Base-by-base conservation (phyloP, 2,888 invertebrate species). In the Epinotia bilunana region DNA sequence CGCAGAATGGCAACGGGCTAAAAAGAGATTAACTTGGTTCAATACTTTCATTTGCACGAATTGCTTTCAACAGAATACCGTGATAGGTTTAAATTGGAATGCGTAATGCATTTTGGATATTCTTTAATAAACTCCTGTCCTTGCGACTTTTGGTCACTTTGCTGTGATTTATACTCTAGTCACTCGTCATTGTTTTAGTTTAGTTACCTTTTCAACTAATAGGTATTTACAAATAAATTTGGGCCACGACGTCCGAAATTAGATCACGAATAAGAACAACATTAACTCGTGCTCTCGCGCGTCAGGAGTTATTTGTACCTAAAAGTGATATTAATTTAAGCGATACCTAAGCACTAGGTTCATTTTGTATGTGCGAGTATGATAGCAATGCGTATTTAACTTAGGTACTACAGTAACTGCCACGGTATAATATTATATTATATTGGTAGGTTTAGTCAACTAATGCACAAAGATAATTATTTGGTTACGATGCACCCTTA, bases 1-100 rank as follows among this genome's bases (percentile, higher is more conserved):
- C 94, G 73, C 92, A 95, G 75, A 95, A 95, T 81, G 94, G 95
- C 76, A 95, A 95, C 83, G 95, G 95, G 71, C 91, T 95, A 77
- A 95, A 95, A 84, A 94, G 95, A 86, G 95, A 95, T 79, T 95
- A 94, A 90, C 81, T 11, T 28, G 46, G 46, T 60, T 55, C 13
- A 60, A 53, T 18, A 58, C 33, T 49, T 43, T 33, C n/a, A n/a
- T 57, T 60, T 20, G n/a, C 72, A 49, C 58, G 9, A 60, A 67
- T 67, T 73, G 65, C 65, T 65, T 65, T 39, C 28, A 49, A 60
- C 64, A 64, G 53, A 72, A 53, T 49, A 60, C 65, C 65, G 16
- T 58, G 57, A 73, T 60, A 67, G 60, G 60, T 73, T 60, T 49
- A 73, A 60, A 73, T 73, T 73, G 58, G 60, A 43, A 69, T 69